A percentile compares a stretch with the other conserved stretches of the same genome.
Conservation (phyloP, 2,888 invertebrate species). For the Ochropacha duplaris region DNA sequence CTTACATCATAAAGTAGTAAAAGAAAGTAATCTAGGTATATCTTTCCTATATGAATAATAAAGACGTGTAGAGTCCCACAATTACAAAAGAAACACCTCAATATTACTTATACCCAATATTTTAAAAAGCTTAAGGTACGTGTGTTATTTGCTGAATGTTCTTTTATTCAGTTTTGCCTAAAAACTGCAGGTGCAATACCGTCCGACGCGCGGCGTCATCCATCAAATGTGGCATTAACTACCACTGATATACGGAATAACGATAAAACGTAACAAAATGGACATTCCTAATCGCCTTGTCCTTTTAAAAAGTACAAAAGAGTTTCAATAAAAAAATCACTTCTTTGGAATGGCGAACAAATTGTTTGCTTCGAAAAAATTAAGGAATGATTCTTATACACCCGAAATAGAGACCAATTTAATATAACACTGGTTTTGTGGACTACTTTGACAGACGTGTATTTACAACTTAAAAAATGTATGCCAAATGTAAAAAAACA, state of each 20-base stretch:
- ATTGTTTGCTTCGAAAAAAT: constrained; percentile 5
- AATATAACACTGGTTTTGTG: not conserved
- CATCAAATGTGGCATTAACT: constrained; percentile 75
- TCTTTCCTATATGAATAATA: no score
- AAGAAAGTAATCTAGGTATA: no score
- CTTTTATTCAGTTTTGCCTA: not conserved
- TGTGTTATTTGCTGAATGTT: not conserved
- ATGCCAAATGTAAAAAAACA: constrained; percentile 46
- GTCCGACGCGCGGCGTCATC: no score
- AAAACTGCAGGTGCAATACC: constrained; percentile 60
- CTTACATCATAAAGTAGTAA: no score
- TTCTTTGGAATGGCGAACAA: constrained; percentile 33
- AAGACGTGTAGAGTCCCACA: no score
- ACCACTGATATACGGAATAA: constrained; percentile 42
- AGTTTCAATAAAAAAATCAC: constrained; percentile 48
- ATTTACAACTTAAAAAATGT: constrained; percentile 35
- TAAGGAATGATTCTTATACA: not conserved
- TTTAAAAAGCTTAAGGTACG: no score
- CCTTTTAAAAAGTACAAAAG: constrained; percentile 72
- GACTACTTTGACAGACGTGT: not conserved
- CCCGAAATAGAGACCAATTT: constrained; percentile 15
- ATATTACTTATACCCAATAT: no score
- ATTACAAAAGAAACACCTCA: no score
- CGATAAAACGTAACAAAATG: constrained; percentile 69
- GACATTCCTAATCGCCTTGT: constrained; percentile 77